Percentiles rank a stretch among this genome's conserved stretches.
These are phyloP conservation scores for Uria lomvia DNA, from an alignment of 2,113 vertebrate species.

Conservation along the genomic window DNA sequence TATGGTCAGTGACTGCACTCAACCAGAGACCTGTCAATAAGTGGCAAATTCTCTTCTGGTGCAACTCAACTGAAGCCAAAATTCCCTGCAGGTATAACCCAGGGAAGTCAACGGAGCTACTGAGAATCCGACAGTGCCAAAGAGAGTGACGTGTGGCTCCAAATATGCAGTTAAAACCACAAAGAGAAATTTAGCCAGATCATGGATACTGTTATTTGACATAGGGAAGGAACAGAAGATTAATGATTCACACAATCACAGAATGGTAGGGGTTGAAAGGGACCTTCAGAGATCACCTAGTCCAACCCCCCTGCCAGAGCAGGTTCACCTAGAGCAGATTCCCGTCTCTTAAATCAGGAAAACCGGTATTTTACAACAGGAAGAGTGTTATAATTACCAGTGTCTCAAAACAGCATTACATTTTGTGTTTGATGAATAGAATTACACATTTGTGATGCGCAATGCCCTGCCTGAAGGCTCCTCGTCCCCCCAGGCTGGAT, in stretches of 20 bases:
- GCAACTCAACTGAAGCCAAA: background rate
- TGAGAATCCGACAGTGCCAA: background rate
- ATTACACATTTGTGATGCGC: accelerated
- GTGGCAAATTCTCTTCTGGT: background rate
- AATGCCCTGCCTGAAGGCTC: accelerated
- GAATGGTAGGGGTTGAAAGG: background rate
- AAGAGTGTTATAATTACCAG: accelerated
- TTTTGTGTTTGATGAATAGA: accelerated
- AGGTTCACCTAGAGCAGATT: background rate
- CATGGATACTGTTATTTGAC: too few relatives aligned
- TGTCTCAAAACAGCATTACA: accelerated
- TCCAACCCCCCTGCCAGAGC: too few relatives aligned
- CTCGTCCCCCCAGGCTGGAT: accelerated
- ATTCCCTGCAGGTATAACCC: background rate
- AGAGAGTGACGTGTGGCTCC: accelerated
- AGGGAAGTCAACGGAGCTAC: background rate
- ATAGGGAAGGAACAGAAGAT: background rate
- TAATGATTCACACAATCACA: background rate
- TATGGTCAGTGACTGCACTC: background rate
- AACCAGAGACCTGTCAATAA: background rate
- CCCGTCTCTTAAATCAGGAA: accelerated
- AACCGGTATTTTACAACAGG: accelerated
- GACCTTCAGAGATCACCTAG: background rate
- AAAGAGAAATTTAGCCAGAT: background rate
- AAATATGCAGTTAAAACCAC: background rate